Conservation (phyloP, 2,888 invertebrate species). For the Sinohyriopsis cumingii region DNA sequence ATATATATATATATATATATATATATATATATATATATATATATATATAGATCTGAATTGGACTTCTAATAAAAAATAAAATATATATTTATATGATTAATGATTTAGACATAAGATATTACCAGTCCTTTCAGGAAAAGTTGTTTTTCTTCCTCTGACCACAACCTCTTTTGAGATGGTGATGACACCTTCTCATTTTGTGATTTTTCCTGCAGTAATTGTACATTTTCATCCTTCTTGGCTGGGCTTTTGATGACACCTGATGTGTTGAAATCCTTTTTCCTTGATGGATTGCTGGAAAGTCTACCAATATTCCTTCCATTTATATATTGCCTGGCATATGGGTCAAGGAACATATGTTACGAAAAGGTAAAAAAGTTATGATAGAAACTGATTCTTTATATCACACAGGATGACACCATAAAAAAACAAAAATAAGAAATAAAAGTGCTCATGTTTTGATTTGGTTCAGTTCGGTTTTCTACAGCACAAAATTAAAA, state of each 20-base stretch:
- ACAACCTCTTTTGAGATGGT: constrained; percentile 38
- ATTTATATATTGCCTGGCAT: constrained; percentile 41
- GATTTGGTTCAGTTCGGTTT: too few species aligned
- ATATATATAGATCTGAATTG: too few species aligned
- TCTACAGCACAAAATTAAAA: too few species aligned
- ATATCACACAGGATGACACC: too few species aligned
- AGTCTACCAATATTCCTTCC: constrained; percentile 10
- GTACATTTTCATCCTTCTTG: not conserved
- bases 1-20: too few species aligned
- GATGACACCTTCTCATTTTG: not conserved
- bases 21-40: too few species aligned
- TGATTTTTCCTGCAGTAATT: not conserved
- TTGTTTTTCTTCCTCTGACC: constrained; percentile 63
- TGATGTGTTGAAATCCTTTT: not conserved
- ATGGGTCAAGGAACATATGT: constrained; percentile 6
- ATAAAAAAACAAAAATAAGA: too few species aligned
- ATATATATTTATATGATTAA: not conserved
- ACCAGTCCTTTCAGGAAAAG: constrained; percentile 62
- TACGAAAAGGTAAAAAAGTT: not conserved
- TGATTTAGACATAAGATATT: not conserved
- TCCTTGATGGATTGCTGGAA: not conserved
- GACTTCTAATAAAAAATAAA: too few species aligned
- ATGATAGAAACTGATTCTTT: too few species aligned
- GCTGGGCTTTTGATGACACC: not conserved
- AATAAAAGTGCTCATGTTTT: too few species aligned